These are phyloP conservation scores for Albula goreensis DNA, from an alignment of 2,113 vertebrate species.

Conservation along the genomic window DNA sequence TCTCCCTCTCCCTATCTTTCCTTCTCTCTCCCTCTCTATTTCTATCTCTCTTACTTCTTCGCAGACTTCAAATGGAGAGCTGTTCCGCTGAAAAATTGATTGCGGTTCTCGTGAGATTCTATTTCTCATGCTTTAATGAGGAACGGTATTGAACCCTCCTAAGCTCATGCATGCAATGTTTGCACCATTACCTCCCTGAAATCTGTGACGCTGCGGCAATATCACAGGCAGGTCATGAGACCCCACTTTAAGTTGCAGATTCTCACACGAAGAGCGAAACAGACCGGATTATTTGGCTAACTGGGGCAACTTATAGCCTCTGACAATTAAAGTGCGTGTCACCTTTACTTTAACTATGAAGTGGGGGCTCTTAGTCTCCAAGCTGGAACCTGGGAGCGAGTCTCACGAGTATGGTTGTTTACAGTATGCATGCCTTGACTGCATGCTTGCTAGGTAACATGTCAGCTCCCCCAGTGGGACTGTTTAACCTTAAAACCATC, in stretches of 20 bases:
- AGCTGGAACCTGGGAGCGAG: neutral
- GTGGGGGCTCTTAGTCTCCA: neutral
- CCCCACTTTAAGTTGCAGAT: neutral
- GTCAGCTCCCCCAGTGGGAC: neutral
- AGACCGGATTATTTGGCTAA: neutral
- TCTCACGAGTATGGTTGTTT: neutral
- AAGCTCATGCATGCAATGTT: neutral
- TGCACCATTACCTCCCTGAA: neutral
- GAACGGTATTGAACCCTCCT: neutral
- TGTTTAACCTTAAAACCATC: neutral
- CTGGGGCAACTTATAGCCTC: neutral
- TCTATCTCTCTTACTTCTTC: neutral
- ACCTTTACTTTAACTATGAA: neutral
- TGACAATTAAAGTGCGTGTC: neutral
- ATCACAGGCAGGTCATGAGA: neutral
- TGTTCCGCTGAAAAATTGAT: slow-evolving; percentile 3
- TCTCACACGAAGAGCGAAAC: neutral
- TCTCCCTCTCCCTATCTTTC: neutral
- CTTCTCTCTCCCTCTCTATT: neutral
- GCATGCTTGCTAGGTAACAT: neutral
- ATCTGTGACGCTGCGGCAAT: neutral
- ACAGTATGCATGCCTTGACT: neutral
- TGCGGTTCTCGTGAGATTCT: neutral
- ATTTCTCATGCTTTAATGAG: neutral
- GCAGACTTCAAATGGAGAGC: neutral